Evolutionary conservation across 35 echinoderm and acorn worm species (phyloP), one percentile per base, ranked within the genome.

Genomic region (Acanthaster planci): DNA sequence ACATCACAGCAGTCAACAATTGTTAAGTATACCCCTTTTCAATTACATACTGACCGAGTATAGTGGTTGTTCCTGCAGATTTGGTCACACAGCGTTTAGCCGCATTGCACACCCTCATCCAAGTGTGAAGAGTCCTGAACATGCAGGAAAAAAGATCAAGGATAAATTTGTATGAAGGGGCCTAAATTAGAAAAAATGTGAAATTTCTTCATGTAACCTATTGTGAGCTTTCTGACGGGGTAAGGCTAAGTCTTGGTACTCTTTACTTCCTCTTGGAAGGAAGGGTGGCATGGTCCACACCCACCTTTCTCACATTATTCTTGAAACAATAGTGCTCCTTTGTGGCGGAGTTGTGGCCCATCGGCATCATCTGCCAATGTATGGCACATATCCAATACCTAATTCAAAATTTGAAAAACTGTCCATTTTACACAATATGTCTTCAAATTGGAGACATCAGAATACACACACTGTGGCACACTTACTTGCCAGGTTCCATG

Each of bases 401-500:
- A 77, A 77, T 35, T 31, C 18, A 77, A 77, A 37, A 1, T 0
- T 6, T 17, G 37, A 77, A 34, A n/a, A 22, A 22, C 27, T 31
- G 17, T 35, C 19, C 7, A 0, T 17, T 4, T 1, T 35, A 35
- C 8, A 77, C 5, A 22, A 35, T 18, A 22, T 35, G 16, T 31
- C 19, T 31, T 35, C 19, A 35, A 5, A 77, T 35, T 17, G 12
- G 19, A 5, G 77, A 40, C 39, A 39, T 37, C 30, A 17, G n/a
- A 2, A 15, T 31, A 77, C 4, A 31, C 6, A 18, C 18, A 5
- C 37, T 77, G 26, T 40, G 37, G 37, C 38, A 14, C 9, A 51
- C 79, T 84, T 38, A 88, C 86, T 81, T 88, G 38, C 86, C 86
- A 27, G 86, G 86, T 81, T 88, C 86, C 86, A 88, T 78, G 40